phyloP scores from a whole-genome alignment of 2,888 invertebrate species.

The Agelastica alni region DNA sequence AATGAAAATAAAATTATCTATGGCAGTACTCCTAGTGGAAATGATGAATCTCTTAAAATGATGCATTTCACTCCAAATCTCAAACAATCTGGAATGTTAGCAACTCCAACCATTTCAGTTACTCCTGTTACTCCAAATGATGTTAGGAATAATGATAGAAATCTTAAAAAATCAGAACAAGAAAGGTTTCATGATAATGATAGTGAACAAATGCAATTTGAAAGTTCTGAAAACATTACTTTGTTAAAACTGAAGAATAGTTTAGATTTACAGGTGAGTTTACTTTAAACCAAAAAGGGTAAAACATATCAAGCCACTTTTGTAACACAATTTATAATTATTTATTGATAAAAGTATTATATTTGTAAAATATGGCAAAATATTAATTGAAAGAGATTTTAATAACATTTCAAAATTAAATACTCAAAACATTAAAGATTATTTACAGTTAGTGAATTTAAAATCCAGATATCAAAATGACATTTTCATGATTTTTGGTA shows the following conservation, averaged over 20 bases:
- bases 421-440: too few relatives aligned
- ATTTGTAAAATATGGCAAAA: too few relatives aligned
- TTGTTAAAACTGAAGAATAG: constrained; percentile 63
- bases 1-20: constrained; percentile 34
- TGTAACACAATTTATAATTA: too few relatives aligned
- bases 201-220: constrained; percentile 36
- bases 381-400: too few relatives aligned
- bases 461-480: too few relatives aligned
- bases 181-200: constrained; percentile 28
- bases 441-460: too few relatives aligned
- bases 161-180: constrained; percentile 35
- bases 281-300: too few relatives aligned
- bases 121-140: constrained; percentile 44
- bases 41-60: constrained; percentile 28
- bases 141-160: constrained; percentile 41
- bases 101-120: constrained; percentile 26
- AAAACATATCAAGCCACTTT: too few relatives aligned
- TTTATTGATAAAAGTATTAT: too few relatives aligned
- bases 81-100: constrained; percentile 23
- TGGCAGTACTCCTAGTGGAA: constrained; percentile 25
- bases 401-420: too few relatives aligned
- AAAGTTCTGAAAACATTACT: constrained; percentile 31
- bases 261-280: constrained; percentile 64
- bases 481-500: too few relatives aligned
- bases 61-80: constrained; percentile 33